A percentile compares a stretch with the other conserved stretches of the same genome.
Conservation (phyloP, 1,140 invertebrate genomes). For the Drosophila funebris region DNA sequence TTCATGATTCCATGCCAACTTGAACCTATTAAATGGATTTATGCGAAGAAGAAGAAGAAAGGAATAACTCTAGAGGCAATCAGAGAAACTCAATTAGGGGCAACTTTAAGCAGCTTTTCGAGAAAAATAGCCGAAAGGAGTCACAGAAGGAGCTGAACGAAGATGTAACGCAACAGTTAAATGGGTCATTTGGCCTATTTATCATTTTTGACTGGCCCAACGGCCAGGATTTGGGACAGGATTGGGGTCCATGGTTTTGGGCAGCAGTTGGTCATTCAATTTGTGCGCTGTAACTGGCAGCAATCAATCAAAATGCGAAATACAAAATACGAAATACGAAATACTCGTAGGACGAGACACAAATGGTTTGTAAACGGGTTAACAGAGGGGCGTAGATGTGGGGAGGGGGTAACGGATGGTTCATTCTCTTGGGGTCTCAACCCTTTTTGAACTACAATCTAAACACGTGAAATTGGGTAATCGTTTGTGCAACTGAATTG, state of each 20-base stretch:
- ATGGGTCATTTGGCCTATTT: conserved; percentile 55
- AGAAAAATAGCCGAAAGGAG: conserved; percentile 3
- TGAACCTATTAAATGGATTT: conserved; percentile 17
- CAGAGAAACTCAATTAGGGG: conserved; percentile 33
- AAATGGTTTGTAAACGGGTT: conserved; percentile 9
- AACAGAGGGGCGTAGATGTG: background rate
- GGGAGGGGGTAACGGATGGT: background rate
- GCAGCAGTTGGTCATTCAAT: conserved; percentile 54
- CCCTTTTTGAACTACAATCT: conserved; percentile 37
- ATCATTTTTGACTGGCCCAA: conserved; percentile 45
- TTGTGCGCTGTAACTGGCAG: conserved; percentile 49
- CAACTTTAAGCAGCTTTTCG: conserved; percentile 14
- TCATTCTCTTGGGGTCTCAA: background rate
- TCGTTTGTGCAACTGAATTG: conserved; percentile 31
- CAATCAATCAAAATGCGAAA: conserved; percentile 48
- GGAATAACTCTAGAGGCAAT: conserved; percentile 10
- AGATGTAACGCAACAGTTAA: conserved; percentile 47
- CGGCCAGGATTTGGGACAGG: background rate
- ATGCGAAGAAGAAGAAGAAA: background rate
- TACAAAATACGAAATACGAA: background rate
- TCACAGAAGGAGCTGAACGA: background rate
- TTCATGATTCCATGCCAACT: background rate
- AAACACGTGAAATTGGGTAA: conserved; percentile 48
- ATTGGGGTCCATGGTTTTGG: background rate
- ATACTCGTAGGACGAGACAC: conserved; percentile 4